A percentile compares a stretch with the other conserved stretches of the same genome.
Conservation (phyloP, 2,113 vertebrate species). For the Atherinomorus stipes region DNA sequence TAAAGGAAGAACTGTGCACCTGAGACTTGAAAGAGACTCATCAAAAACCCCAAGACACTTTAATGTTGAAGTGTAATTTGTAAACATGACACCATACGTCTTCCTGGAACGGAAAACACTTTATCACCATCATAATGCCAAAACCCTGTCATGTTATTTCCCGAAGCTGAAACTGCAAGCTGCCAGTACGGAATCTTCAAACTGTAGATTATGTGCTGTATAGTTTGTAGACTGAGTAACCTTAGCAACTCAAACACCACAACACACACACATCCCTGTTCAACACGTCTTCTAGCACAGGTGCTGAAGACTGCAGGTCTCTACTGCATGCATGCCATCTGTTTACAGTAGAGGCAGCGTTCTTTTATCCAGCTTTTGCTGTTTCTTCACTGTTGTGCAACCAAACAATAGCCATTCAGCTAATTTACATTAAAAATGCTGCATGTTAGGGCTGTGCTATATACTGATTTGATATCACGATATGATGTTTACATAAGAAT, state of each 20-base stretch:
- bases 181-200: constrained; percentile 37
- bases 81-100: constrained; percentile 55
- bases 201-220: constrained; percentile 31
- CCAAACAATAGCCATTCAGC: constrained; percentile 30
- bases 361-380: background rate
- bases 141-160: constrained; percentile 53
- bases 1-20: constrained; percentile 48
- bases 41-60: constrained; percentile 57
- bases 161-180: constrained; percentile 16
- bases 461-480: too few species aligned
- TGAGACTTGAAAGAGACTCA: constrained; percentile 70
- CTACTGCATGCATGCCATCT: constrained; percentile 34
- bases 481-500: too few species aligned
- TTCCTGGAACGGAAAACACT: constrained; percentile 46
- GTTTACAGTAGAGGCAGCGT: constrained; percentile 24
- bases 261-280: constrained; percentile 38
- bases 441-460: too few species aligned
- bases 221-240: constrained; percentile 37
- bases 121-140: constrained; percentile 55
- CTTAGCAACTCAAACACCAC: constrained; percentile 55
- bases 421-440: constrained; percentile 48
- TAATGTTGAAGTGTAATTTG: constrained; percentile 76
- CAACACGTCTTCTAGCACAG: constrained; percentile 40
- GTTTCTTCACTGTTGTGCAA: constrained; percentile 42
- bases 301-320: constrained; percentile 40